Percentiles rank a stretch among this genome's conserved stretches.
Conservation (phyloP, 2,888 invertebrate genomes). For the Venusia cambrica region DNA sequence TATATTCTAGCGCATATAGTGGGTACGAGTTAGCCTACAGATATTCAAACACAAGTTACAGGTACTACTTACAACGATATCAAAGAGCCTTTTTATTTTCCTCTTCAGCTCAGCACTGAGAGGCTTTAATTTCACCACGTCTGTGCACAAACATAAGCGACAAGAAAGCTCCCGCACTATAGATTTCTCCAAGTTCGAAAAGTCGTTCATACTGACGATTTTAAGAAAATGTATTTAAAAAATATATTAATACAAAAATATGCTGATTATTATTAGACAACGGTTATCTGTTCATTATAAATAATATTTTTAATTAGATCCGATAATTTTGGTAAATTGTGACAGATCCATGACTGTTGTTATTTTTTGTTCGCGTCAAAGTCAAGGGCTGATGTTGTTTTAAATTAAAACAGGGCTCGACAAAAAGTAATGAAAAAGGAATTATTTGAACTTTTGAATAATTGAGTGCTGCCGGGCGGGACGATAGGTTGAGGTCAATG, state of each 20-base stretch:
- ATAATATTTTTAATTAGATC: conserved; percentile 40
- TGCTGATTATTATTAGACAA: conserved; percentile 29
- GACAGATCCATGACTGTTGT: conserved; percentile 37
- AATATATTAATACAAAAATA: conserved; percentile 16
- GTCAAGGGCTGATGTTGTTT: conserved; percentile 2
- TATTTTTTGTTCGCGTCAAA: conserved; percentile 18
- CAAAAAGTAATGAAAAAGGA: conserved; percentile 9
- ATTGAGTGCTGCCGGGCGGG: conserved; percentile 2
- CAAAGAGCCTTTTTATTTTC: conserved; percentile 67
- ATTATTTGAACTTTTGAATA: conserved; percentile 11
- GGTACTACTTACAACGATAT: conserved; percentile 62
- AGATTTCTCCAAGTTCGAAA: conserved; percentile 62
- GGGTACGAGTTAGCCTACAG: no score
- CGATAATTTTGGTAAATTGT: conserved; percentile 50
- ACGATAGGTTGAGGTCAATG: conserved; percentile 5
- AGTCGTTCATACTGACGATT: conserved; percentile 65
- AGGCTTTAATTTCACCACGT: conserved; percentile 68
- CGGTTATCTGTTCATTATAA: conserved; percentile 45
- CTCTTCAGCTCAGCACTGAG: conserved; percentile 66
- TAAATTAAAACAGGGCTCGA: conserved; percentile 4
- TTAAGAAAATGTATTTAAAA: conserved; percentile 19
- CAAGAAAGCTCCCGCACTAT: conserved; percentile 74
- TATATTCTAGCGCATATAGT: no score
- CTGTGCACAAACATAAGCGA: conserved; percentile 70
- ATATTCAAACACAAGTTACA: no score